Conservation (phyloP, 2,888 invertebrate genomes). For the Drosophila birchii region DNA sequence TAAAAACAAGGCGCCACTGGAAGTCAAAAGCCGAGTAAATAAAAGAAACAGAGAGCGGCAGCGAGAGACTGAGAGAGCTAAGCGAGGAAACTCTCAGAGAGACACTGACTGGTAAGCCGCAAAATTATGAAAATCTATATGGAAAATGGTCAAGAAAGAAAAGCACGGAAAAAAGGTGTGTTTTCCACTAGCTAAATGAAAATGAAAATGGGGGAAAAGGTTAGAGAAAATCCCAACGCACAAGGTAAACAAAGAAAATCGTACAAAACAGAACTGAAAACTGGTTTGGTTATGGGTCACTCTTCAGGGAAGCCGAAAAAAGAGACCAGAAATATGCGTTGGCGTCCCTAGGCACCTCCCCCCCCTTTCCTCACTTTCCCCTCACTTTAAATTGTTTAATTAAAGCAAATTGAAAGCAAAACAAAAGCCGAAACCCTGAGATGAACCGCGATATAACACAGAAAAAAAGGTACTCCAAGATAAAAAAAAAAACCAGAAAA, state of each 20-base stretch:
- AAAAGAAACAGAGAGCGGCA: conserved; percentile 1
- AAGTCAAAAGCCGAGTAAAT: conserved; percentile 36
- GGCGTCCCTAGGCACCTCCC: conserved; percentile 19
- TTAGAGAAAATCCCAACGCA: conserved; percentile 41
- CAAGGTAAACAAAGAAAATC: conserved; percentile 54
- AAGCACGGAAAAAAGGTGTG: conserved; percentile 52
- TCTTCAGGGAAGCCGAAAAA: conserved; percentile 39
- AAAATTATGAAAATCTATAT: conserved; percentile 71
- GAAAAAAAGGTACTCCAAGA: conserved; percentile 25
- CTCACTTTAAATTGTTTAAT: conserved; percentile 57
- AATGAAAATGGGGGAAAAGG: conserved; percentile 41
- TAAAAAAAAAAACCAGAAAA: neutral
- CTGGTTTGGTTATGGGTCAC: conserved; percentile 63
- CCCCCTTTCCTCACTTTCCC: neutral
- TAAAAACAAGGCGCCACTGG: conserved; percentile 70
- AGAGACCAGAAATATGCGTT: conserved; percentile 31
- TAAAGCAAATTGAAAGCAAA: conserved; percentile 61
- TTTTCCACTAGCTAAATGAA: conserved; percentile 33
- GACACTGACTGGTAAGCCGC: conserved; percentile 54
- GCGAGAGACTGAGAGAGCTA: neutral
- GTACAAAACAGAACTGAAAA: conserved; percentile 60
- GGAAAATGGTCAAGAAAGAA: conserved; percentile 62
- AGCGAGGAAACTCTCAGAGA: conserved; percentile 9
- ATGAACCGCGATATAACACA: conserved; percentile 27
- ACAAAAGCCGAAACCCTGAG: conserved; percentile 41